Base-by-base conservation (phyloP, 2,113 vertebrate species). In the Neofelis nebulosa region DNA sequence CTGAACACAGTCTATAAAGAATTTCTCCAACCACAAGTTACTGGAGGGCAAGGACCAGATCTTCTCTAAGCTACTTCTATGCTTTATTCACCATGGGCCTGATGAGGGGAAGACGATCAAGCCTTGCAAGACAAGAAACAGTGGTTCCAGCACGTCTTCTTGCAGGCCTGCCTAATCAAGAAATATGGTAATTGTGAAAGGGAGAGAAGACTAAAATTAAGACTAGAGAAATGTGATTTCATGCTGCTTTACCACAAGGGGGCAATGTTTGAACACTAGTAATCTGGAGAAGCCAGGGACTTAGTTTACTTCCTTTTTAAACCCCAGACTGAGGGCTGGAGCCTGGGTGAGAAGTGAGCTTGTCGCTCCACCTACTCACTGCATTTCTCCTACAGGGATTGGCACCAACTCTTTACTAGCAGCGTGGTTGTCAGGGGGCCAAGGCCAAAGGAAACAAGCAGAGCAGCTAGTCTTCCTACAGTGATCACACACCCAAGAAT, bases 231-330 rank as follows among this genome's bases (percentile, higher is more conserved):
- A 79, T 57, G 9, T 25, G 61, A 93, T 95, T 73, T 36, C 36
- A 85, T 5, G 55, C 55, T 33, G 52, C 31, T 69, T 18, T 16
- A 73, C 90, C 97, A 97, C 94, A 78, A 97, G 97, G 85, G 95
- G 97, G 94, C 95, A 68, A 10, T 81, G 36, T 95, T 25, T 71
- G 65, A 71, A 76, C 57, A 80, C n/a, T 10, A 73, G 73, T 23
- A 63, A 88, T 6, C 2, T 36, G 31, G 41, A 48, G 21, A 61
- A 29, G 66, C 29, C 36, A n/a, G 48, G 12, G 4, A 27, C 33
- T 81, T 65, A 65, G 14, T 93, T 82, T 36, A n/a, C 52, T 71
- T 80, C 2, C n/a, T 33, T 81, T 55, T 50, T 38, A 1, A 78
- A 82, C 21, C 38, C 21, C 57, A 11, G 0, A 18, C 66, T 14